phyloP scores from a whole-genome alignment of 2,797 vertebrate species.

The Epinephelus awoara region DNA sequence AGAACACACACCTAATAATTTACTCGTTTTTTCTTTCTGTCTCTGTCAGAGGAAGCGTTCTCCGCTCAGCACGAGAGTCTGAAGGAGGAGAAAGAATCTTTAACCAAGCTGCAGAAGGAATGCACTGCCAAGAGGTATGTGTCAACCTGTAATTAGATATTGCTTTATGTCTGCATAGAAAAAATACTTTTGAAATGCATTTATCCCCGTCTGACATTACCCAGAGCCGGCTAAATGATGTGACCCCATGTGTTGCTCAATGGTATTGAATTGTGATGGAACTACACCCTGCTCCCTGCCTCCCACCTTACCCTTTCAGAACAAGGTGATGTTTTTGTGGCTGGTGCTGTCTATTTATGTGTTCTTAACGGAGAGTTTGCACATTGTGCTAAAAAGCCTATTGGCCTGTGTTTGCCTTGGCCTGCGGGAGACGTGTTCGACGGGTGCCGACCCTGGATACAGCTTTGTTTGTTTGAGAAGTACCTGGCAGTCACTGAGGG shows the following conservation, averaged over 20 bases:
- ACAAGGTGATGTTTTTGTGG: constrained; percentile 57
- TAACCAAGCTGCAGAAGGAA: constrained; percentile 92
- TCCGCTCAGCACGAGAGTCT: constrained; percentile 89
- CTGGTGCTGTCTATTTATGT: constrained; percentile 52
- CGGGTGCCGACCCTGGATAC: constrained; percentile 49
- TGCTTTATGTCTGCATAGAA: constrained; percentile 49
- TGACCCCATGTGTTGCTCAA: constrained; percentile 36
- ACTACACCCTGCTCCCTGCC: constrained; percentile 40
- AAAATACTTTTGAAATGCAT: constrained; percentile 16
- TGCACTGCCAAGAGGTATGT: constrained; percentile 95
- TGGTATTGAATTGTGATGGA: constrained; percentile 34
- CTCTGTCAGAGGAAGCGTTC: constrained; percentile 89
- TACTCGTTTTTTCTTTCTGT: constrained; percentile 44
- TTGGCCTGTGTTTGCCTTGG: constrained; percentile 71
- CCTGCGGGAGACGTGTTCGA: constrained; percentile 46
- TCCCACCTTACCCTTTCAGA: constrained; percentile 50
- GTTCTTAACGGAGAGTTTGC: constrained; percentile 56
- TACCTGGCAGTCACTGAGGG: constrained; percentile 70
- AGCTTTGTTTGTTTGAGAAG: constrained; percentile 68
- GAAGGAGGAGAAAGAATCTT: constrained; percentile 90
- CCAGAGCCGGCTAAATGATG: constrained; percentile 21
- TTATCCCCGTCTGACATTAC: constrained; percentile 55
- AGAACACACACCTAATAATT: constrained; percentile 69
- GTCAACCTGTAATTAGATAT: constrained; percentile 63
- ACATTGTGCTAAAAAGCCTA: constrained; percentile 52